Percentiles rank a stretch among this genome's conserved stretches.
Conservation (phyloP, 1,140 invertebrate genomes). For the Drepana arcuata region DNA sequence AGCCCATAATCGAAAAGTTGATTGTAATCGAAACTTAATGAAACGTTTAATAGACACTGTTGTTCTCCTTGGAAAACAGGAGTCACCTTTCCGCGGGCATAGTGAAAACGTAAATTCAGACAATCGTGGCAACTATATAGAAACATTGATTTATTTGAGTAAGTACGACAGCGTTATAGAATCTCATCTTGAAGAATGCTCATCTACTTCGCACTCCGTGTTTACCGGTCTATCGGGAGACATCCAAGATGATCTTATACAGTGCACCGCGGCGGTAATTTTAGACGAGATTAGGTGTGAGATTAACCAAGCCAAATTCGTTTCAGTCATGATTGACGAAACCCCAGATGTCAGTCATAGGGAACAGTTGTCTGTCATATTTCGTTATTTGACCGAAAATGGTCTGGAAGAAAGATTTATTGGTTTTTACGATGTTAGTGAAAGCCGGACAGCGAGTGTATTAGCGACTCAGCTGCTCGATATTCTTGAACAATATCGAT, state of each 20-base stretch:
- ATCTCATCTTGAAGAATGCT: not conserved
- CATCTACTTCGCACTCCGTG: too few relatives aligned
- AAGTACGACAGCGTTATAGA: constrained; percentile 1
- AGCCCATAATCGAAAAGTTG: too few relatives aligned
- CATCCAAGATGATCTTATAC: constrained; percentile 14
- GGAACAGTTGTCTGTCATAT: constrained; percentile 10
- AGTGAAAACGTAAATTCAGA: not conserved
- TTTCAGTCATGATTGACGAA: constrained; percentile 16
- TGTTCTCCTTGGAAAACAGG: not conserved
- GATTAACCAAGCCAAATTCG: constrained; percentile 11
- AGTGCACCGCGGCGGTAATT: constrained; percentile 4
- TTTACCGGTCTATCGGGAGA: constrained; percentile 5
- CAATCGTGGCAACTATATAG: not conserved
- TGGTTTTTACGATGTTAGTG: constrained; percentile 18
- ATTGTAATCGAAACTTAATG: not conserved
- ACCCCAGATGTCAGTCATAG: constrained; percentile 13
- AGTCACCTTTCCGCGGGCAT: not conserved
- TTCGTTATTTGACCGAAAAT: constrained; percentile 9
- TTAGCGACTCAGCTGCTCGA: constrained; percentile 2
- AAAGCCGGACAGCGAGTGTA: constrained; percentile 10
- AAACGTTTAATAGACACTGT: not conserved
- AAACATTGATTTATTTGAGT: not conserved
- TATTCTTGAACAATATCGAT: constrained; percentile 5
- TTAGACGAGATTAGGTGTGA: constrained; percentile 4
- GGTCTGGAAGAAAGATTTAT: constrained; percentile 21